Conservation (phyloP, 2,113 vertebrate genomes). For the Corythoichthys haematopterus region DNA sequence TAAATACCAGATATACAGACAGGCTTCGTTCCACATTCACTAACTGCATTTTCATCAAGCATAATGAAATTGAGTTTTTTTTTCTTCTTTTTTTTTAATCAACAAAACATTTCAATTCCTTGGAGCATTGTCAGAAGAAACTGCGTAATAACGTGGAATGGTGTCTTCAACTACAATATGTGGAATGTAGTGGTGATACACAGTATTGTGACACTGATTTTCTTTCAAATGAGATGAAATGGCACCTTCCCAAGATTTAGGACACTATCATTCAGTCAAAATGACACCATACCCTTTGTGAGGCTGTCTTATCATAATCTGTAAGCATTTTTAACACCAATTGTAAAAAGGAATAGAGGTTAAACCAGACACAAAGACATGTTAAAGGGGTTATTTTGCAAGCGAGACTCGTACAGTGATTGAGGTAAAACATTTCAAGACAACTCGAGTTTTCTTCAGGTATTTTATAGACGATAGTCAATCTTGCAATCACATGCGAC, state of each 20-base stretch:
- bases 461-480: constrained; percentile 72
- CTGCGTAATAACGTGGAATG: constrained; percentile 67
- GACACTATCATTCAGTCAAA: constrained; percentile 28
- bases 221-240: constrained; percentile 45
- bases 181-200: constrained; percentile 71
- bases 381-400: constrained; percentile 63
- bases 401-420: constrained; percentile 66
- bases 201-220: constrained; percentile 75
- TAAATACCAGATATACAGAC: constrained; percentile 97
- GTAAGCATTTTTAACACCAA: constrained; percentile 40
- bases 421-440: constrained; percentile 68
- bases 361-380: constrained; percentile 59
- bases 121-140: constrained; percentile 65
- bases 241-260: constrained; percentile 42
- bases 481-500: constrained; percentile 69
- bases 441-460: constrained; percentile 69
- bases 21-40: constrained; percentile 95
- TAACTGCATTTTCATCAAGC: constrained; percentile 92
- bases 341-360: constrained; percentile 26
- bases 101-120: constrained; percentile 64
- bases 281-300: constrained; percentile 14
- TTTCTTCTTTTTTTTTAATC: constrained; percentile 61
- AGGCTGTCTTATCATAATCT: constrained; percentile 24
- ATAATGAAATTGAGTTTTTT: constrained; percentile 81
- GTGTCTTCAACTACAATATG: constrained; percentile 69